Conservation (phyloP, 2,797 vertebrate species). For the Nannoperca obscura region DNA sequence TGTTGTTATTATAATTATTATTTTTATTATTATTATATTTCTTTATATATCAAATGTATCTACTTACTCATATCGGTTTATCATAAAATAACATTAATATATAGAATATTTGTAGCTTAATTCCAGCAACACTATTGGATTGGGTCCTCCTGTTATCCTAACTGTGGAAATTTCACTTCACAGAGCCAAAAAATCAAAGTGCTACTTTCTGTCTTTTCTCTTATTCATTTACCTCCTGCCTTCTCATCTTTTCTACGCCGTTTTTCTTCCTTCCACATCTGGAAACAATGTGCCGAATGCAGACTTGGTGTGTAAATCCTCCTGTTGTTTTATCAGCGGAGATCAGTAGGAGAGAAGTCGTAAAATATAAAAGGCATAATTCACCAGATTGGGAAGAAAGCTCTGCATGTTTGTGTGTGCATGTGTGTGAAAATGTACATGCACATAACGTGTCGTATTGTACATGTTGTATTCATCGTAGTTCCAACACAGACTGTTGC, state of each 20-base stretch:
- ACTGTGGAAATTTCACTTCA: not conserved
- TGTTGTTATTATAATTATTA: too few relatives aligned
- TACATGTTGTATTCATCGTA: not conserved
- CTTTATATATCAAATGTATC: not conserved
- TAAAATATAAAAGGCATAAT: conserved; percentile 73
- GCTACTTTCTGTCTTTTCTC: conserved; percentile 21
- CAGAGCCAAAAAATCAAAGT: conserved; percentile 1
- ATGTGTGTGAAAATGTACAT: not conserved
- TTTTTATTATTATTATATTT: not conserved
- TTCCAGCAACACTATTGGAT: too few relatives aligned
- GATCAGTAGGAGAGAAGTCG: conserved; percentile 75
- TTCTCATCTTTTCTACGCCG: conserved; percentile 34
- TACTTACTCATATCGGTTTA: not conserved
- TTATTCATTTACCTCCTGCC: conserved; percentile 19
- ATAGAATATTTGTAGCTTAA: not conserved
- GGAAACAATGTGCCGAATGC: conserved; percentile 70
- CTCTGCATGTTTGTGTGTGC: conserved; percentile 31
- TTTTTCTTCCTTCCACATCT: conserved; percentile 70
- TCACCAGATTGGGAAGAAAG: conserved; percentile 64
- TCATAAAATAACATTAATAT: not conserved
- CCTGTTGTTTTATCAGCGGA: conserved; percentile 75
- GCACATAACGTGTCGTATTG: conserved; percentile 27
- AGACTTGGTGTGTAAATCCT: conserved; percentile 72
- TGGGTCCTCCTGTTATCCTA: not conserved
- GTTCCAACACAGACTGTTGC: conserved; percentile 1